Evolutionary conservation across 2,888 invertebrate genomes (phyloP).

Genomic region (Ommatoiulus sabulosus): DNA sequence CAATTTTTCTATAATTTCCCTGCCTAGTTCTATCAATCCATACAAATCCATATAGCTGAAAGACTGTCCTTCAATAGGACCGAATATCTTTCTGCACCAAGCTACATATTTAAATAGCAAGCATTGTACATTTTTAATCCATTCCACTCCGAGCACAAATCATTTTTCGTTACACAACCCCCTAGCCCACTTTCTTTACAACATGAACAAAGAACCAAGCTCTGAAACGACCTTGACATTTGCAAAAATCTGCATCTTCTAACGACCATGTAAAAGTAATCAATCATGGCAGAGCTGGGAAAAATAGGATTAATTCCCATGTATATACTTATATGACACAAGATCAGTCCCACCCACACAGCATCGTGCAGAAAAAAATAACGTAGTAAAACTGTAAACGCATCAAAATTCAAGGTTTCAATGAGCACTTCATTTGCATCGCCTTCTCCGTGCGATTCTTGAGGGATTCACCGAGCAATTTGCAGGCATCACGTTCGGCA

Average conservation of each 20-base stretch:
- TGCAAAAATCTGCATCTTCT: neutral
- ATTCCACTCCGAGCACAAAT: no score
- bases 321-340: neutral
- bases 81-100: no score
- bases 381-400: neutral
- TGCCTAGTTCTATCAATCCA: no score
- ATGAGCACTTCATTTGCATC: neutral
- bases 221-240: neutral
- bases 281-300: neutral
- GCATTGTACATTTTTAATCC: no score
- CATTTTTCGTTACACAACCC: no score
- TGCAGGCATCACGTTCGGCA: neutral
- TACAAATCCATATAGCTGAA: no score
- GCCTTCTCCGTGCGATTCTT: neutral
- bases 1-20: no score
- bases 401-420: neutral
- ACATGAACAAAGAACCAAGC: neutral
- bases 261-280: neutral
- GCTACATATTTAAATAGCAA: no score
- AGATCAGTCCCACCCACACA: neutral
- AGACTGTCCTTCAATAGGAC: no score
- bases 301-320: neutral
- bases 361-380: neutral
- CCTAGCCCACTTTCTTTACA: no score
- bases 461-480: neutral